These are phyloP conservation scores for human DNA, from an alignment of 2,113 vertebrate genomes.

Conservation along the genomic window GRCh38 chr2:34616501-34617000, in stretches of 20 bases:
- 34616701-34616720: not conserved
- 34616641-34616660: not conserved
- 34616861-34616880: not conserved
- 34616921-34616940: not conserved
- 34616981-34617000: not conserved
- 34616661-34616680: not conserved
- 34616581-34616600: not conserved
- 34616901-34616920: not conserved
- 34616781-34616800: not conserved
- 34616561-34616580: not conserved
- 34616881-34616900: not conserved
- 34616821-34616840: not conserved
- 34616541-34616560: not conserved
- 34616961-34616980: not conserved
- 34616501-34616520: not conserved
- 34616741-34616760: not conserved
- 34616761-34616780: not conserved
- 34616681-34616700: rapidly evolving
- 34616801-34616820: not conserved
- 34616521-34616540: not conserved
- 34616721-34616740: not conserved
- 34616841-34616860: not conserved
- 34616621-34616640: not conserved
- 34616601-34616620: not conserved
- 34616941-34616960: not conserved